Evolutionary conservation across 2,113 vertebrate species (phyloP), one percentile per base, ranked within the genome.

Genomic region (Paralichthys olivaceus): DNA sequence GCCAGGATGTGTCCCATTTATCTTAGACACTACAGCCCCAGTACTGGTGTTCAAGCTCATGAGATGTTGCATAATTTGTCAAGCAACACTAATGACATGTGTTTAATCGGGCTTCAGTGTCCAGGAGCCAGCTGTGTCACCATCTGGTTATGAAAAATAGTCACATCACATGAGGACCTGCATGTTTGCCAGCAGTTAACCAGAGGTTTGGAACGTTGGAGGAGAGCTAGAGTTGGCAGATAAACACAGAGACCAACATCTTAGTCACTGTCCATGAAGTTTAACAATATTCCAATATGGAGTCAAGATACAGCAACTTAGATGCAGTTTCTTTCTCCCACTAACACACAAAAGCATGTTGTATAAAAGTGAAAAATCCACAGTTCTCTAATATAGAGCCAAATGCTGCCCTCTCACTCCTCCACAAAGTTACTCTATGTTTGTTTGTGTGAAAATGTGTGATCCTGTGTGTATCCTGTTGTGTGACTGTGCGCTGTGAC

Each of bases 71-170:
- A 51, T 76, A 60, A 79, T 78, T 75, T 64, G 45, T 60, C 59
- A 73, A 64, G 47, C 58, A 53, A 67, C 49, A 28, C 73, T 59
- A 60, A 58, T 83, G 80, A 77, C 83, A 86, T 49, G 60, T 58
- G 29, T 84, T 84, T 79, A 57, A 80, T 68, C 55, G 68, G 53
- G 63, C 17, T n/a, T 66, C 20, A 69, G 80, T 63, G 54, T 79
- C 77, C 77, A 81, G 72, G 43, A 71, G 28, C 66, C 82, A 80
- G 80, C 65, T 75, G 82, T 56, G 58, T 45, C 69, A 34, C 80
- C 75, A 79, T 85, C 82, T 90, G 82, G n/a, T 72, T 59, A 23
- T 60, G 19, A 65, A 77, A 74, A 57, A 71, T n/a, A 58, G 9
- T 1, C 32, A 70, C 66, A 75, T 73, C 47, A 23, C 59, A 45